Evolutionary conservation across 2,113 vertebrate genomes (phyloP).

Genomic region (Salvator merianae): DNA sequence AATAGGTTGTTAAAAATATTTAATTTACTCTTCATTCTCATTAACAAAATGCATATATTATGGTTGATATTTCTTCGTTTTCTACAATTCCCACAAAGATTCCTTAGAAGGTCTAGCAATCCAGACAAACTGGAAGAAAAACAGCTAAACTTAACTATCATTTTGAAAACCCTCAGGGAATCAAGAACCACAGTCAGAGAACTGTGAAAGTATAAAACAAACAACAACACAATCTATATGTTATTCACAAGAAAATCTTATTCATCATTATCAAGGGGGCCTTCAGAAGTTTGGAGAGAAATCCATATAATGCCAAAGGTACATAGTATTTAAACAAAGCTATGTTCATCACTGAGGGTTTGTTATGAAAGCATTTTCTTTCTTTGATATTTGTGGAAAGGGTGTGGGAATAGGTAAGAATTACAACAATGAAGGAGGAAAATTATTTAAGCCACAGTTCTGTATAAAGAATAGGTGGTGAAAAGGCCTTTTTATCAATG

Average conservation of each 20-base stretch:
- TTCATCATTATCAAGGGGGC: not conserved
- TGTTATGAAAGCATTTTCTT: not conserved
- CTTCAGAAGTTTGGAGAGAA: not conserved
- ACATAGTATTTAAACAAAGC: not conserved
- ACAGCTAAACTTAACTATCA: no score
- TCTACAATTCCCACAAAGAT: no score
- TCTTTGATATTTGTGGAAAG: not conserved
- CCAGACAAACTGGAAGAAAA: no score
- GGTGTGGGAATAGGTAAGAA: not conserved
- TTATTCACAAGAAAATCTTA: not conserved
- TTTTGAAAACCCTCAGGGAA: no score
- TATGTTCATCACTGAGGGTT: not conserved
- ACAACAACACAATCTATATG: no score
- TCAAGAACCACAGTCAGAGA: no score
- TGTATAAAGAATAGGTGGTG: not conserved
- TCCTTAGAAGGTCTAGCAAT: no score
- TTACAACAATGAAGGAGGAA: not conserved
- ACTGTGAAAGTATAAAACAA: not conserved
- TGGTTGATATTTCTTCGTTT: no score
- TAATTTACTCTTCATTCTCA: no score
- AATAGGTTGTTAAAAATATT: no score
- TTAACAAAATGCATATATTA: no score
- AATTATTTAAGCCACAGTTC: not conserved
- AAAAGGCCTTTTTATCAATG: conserved; percentile 8
- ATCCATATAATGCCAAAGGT: not conserved